Conservation (phyloP, 2,113 vertebrate genomes). For the Irena cyanogastra region DNA sequence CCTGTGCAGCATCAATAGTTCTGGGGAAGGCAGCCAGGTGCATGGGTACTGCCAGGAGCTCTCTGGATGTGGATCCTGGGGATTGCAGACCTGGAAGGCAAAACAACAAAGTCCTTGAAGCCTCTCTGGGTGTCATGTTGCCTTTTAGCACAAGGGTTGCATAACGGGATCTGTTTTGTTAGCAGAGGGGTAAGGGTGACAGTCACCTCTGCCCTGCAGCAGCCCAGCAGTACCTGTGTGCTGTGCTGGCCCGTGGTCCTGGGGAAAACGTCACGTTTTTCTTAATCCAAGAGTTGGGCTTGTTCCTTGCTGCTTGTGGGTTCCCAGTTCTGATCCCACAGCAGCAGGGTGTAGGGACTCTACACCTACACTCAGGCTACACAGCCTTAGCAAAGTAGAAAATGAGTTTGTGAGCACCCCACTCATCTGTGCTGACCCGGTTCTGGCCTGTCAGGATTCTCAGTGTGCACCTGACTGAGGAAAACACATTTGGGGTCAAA, state of each 20-base stretch:
- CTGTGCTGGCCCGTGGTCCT: neutral
- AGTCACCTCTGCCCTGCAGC: conserved; percentile 9
- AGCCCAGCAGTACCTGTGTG: neutral
- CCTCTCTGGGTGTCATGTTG: neutral
- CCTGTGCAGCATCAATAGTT: neutral
- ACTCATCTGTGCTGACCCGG: neutral
- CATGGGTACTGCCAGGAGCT: neutral
- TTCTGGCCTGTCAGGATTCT: neutral
- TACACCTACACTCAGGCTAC: neutral
- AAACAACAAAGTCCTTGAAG: neutral
- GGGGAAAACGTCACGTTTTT: neutral
- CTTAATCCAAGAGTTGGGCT: neutral
- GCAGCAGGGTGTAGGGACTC: neutral
- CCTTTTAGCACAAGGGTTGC: conserved; percentile 1
- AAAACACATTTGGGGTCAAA: neutral
- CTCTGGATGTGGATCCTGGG: neutral
- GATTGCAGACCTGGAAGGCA: neutral
- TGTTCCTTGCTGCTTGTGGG: neutral
- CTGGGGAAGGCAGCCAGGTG: neutral
- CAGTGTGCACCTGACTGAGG: neutral
- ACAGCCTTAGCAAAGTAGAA: neutral
- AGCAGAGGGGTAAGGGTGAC: neutral
- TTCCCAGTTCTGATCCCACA: neutral
- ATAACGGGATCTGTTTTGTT: conserved; percentile 14
- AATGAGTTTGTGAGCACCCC: neutral